Evolutionary conservation across 2,113 vertebrate species (phyloP).

Genomic region (Brachypodius melanocephalos): DNA sequence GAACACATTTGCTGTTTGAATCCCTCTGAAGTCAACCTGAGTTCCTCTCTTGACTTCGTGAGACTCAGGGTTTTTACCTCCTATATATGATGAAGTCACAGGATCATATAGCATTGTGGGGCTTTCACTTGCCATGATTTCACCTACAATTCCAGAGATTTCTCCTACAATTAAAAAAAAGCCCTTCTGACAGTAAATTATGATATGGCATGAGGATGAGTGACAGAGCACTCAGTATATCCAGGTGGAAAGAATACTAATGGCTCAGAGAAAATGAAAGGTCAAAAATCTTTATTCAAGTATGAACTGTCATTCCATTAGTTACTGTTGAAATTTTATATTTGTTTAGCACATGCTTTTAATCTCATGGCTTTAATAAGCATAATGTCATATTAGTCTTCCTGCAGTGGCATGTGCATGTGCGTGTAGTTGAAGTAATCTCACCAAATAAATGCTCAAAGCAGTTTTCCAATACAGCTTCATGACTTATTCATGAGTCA

Average conservation of each 20-base stretch:
- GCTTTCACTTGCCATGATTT: neutral
- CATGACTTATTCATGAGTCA: slow-evolving; percentile 21
- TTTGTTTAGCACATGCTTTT: neutral
- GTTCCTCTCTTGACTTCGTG: neutral
- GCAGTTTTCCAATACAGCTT: neutral
- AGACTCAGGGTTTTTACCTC: neutral
- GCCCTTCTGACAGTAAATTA: neutral
- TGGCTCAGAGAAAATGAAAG: neutral
- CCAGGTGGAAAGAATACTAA: neutral
- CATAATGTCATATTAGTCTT: neutral
- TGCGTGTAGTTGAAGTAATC: neutral
- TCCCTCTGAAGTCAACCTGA: neutral
- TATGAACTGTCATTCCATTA: neutral
- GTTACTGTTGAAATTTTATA: neutral
- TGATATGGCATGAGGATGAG: neutral
- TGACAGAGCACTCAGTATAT: neutral
- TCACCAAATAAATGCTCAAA: slow-evolving; percentile 1
- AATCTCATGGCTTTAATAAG: neutral
- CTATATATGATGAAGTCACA: neutral
- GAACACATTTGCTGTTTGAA: neutral
- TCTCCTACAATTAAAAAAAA: neutral
- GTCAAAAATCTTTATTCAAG: neutral
- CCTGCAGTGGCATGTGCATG: neutral
- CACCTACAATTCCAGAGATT: neutral
- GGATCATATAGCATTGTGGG: neutral